Evolutionary conservation across 2,888 invertebrate genomes (phyloP).

Genomic region (Cheilosia pagana): DNA sequence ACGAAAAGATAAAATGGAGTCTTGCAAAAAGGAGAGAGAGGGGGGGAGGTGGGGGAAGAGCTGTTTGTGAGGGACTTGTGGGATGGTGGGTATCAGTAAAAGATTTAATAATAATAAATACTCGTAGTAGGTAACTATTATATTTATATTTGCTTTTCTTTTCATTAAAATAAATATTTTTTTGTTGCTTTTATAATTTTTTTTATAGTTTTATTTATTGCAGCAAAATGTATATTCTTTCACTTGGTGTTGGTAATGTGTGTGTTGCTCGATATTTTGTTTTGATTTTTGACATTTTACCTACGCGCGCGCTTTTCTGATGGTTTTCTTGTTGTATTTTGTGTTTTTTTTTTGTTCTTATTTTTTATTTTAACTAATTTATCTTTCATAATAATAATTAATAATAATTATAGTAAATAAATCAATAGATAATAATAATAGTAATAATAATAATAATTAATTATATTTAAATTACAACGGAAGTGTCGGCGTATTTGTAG

Average conservation of each 20-base stretch:
- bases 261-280: conserved; percentile 32
- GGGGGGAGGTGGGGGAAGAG: neutral
- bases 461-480: conserved; percentile 83
- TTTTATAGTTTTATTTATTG: conserved; percentile 49
- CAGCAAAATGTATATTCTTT: conserved; percentile 51
- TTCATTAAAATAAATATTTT: conserved; percentile 64
- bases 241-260: conserved; percentile 11
- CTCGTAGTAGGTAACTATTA: conserved; percentile 65
- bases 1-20: conserved; percentile 23
- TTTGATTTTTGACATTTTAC: conserved; percentile 41
- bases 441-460: conserved; percentile 76
- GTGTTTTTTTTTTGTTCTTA: conserved; percentile 40
- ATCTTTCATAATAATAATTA: conserved; percentile 78
- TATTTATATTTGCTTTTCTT: conserved; percentile 52
- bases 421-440: conserved; percentile 77
- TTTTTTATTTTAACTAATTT: conserved; percentile 65
- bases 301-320: conserved; percentile 52
- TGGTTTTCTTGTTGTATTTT: conserved; percentile 49
- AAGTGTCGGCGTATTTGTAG: conserved; percentile 84
- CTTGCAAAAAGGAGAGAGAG: neutral
- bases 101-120: conserved; percentile 72
- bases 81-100: conserved; percentile 51
- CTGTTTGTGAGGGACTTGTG: conserved; percentile 2
- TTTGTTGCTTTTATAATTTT: conserved; percentile 37
- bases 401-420: conserved; percentile 81